Evolutionary conservation across 2,888 invertebrate genomes (phyloP).

Genomic region (Phaedon cochleariae): DNA sequence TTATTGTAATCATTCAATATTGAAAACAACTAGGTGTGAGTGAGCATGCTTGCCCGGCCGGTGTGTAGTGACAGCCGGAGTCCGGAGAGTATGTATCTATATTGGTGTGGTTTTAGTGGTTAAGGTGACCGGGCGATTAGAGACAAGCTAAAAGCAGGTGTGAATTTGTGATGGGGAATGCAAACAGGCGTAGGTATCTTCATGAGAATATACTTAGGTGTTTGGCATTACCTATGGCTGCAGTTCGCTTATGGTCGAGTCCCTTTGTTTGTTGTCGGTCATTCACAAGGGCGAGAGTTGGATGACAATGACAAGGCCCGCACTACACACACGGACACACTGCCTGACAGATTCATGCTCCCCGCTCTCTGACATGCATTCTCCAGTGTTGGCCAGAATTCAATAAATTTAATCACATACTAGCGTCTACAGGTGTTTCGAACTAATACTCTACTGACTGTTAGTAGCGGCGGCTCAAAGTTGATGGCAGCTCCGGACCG

Average conservation of each 20-base stretch:
- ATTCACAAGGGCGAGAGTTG: slow-evolving; percentile 42
- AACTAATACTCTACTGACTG: slow-evolving; percentile 64
- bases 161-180: background rate
- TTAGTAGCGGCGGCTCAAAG: slow-evolving; percentile 60
- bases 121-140: background rate
- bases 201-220: slow-evolving; percentile 38
- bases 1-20: slow-evolving; percentile 62
- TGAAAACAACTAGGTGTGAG: slow-evolving; percentile 57
- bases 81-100: slow-evolving; percentile 31
- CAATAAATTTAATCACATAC: slow-evolving; percentile 61
- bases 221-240: slow-evolving; percentile 49
- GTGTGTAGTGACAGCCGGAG: slow-evolving; percentile 24
- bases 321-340: slow-evolving; percentile 58
- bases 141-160: background rate
- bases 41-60: slow-evolving; percentile 43
- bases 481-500: slow-evolving; percentile 53
- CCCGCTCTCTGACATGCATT: slow-evolving; percentile 55
- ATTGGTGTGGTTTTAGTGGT: slow-evolving; percentile 24
- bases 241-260: slow-evolving; percentile 42
- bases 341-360: slow-evolving; percentile 55
- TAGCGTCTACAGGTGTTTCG: slow-evolving; percentile 64
- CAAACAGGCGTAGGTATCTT: slow-evolving; percentile 17
- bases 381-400: slow-evolving; percentile 50
- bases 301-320: slow-evolving; percentile 48
- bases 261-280: slow-evolving; percentile 50